These are phyloP conservation scores for Sanderia malayensis DNA, from an alignment of 30 jellyfish, hydroid and myxozoan genomes.

Conservation along the genomic window DNA sequence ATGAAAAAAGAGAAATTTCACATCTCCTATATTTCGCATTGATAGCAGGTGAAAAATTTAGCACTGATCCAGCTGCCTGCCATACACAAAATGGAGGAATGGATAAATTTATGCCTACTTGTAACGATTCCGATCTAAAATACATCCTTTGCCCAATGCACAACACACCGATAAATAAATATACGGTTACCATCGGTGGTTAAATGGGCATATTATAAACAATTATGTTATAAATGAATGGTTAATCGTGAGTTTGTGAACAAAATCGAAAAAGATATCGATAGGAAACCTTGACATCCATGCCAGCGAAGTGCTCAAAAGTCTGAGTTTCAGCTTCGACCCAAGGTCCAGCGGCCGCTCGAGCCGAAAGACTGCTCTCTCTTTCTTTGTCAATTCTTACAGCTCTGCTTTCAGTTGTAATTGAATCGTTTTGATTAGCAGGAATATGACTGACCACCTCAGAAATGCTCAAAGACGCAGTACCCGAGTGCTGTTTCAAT, in stretches of 20 bases:
- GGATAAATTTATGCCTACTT: too few species aligned
- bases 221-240: too few species aligned
- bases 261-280: too few species aligned
- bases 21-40: too few species aligned
- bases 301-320: constrained; percentile 55
- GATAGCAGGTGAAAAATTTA: too few species aligned
- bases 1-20: too few species aligned
- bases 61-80: constrained; percentile 2
- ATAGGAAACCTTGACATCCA: constrained; percentile 61
- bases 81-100: not conserved
- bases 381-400: constrained; percentile 65
- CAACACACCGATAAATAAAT: too few species aligned
- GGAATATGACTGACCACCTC: constrained; percentile 93
- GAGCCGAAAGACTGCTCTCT: constrained; percentile 65
- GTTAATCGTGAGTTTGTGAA: too few species aligned
- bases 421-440: constrained; percentile 66
- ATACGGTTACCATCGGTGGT: too few species aligned
- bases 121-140: too few species aligned
- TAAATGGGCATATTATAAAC: too few species aligned
- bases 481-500: constrained; percentile 63
- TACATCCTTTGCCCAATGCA: too few species aligned
- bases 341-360: constrained; percentile 61
- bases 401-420: constrained; percentile 52
- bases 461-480: constrained; percentile 82
- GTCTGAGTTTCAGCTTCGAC: constrained; percentile 84